Conservation (phyloP, 2,888 invertebrate genomes). For the Pachycephus smyrnensis region DNA sequence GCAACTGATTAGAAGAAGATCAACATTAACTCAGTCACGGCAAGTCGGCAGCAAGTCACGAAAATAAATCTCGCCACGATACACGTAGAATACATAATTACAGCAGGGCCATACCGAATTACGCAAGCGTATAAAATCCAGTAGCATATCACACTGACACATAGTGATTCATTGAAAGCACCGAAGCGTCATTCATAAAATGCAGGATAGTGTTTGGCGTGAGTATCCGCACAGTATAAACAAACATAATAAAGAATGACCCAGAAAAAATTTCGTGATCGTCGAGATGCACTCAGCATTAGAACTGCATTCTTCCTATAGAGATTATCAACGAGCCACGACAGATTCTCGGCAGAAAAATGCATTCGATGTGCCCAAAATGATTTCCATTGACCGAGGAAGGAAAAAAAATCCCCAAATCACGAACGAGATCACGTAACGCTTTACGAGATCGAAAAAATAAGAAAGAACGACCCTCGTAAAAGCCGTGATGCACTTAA, state of each 20-base stretch:
- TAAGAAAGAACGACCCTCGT: not conserved
- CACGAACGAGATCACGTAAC: not conserved
- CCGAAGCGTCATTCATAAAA: not conserved
- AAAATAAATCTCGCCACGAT: not conserved
- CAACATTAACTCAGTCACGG: not conserved
- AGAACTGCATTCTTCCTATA: not conserved
- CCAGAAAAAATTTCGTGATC: not conserved
- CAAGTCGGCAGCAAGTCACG: not conserved
- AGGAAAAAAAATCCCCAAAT: not conserved
- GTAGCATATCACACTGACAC: not conserved
- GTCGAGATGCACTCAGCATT: not conserved
- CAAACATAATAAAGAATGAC: not conserved
- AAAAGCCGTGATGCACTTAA: not conserved
- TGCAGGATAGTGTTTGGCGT: not conserved
- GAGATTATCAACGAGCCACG: not conserved
- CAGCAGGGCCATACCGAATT: not conserved
- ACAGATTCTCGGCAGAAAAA: not conserved
- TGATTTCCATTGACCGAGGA: not conserved
- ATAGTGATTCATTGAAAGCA: not conserved
- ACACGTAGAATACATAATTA: not conserved
- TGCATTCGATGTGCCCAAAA: not conserved
- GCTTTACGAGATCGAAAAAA: not conserved
- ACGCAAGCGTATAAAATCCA: not conserved
- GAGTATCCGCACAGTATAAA: not conserved
- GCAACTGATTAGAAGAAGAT: not conserved